Conservation (phyloP, 2,797 vertebrate species). For the Muscicapa comitata region DNA sequence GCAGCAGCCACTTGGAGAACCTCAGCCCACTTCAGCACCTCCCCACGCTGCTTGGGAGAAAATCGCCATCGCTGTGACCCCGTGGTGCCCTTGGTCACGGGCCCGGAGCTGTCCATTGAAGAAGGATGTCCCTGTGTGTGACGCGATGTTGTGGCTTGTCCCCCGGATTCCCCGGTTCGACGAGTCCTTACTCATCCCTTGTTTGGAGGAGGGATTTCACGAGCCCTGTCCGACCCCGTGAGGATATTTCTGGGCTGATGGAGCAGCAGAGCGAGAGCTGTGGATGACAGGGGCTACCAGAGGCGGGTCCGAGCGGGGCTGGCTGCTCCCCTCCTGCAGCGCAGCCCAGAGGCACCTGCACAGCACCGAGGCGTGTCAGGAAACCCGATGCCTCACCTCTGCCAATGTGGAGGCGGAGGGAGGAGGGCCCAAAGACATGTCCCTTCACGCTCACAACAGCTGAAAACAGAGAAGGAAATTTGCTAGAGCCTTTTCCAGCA, state of each 20-base stretch:
- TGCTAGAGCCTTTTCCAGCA: not conserved
- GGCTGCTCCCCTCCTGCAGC: not conserved
- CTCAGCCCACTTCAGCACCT: not conserved
- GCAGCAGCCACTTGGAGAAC: not conserved
- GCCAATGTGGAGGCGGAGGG: constrained; percentile 55
- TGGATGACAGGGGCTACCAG: not conserved
- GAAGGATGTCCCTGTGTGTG: not conserved
- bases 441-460: constrained; percentile 3
- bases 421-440: constrained; percentile 57
- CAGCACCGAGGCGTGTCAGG: constrained; percentile 37
- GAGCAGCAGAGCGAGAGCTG: not conserved
- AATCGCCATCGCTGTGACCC: rapidly evolving
- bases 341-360: not conserved
- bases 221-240: not conserved
- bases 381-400: constrained; percentile 51
- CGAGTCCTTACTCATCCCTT: not conserved
- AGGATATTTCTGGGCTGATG: not conserved
- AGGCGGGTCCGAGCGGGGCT: not conserved
- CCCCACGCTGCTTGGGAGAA: not conserved
- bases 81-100: not conserved
- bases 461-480: constrained; percentile 1
- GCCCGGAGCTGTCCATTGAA: not conserved
- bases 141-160: not conserved
- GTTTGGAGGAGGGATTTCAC: not conserved
- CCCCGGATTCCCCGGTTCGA: not conserved